These are phyloP conservation scores for Boloria euphrosyne DNA, from an alignment of 2,888 invertebrate species.

Conservation along the genomic window DNA sequence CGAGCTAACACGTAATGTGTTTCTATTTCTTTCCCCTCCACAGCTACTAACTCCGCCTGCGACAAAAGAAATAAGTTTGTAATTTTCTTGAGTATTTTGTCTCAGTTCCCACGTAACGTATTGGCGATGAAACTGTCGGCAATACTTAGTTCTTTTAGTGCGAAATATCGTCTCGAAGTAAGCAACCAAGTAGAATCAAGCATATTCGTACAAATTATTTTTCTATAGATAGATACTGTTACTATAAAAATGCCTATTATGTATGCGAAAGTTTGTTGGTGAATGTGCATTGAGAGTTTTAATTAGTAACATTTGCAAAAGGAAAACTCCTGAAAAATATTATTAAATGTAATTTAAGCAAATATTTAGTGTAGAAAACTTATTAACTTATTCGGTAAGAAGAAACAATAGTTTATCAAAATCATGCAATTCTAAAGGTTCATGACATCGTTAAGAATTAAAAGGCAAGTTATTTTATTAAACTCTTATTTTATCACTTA, in stretches of 20 bases:
- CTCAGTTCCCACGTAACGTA: not conserved
- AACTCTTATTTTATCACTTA: slow-evolving; percentile 34
- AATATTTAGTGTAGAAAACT: too few relatives aligned
- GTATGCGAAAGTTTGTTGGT: too few relatives aligned
- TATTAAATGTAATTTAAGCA: too few relatives aligned
- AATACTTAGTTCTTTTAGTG: not conserved
- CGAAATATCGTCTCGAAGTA: not conserved
- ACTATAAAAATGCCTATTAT: too few relatives aligned
- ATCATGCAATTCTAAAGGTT: not conserved
- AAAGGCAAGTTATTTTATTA: slow-evolving; percentile 13
- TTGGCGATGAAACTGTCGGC: not conserved
- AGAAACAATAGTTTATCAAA: too few relatives aligned
- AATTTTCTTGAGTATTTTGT: not conserved
- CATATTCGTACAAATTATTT: too few relatives aligned
- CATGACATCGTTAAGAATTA: not conserved
- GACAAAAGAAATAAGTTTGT: slow-evolving; percentile 13
- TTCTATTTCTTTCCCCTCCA: slow-evolving; percentile 87
- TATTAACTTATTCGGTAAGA: too few relatives aligned
- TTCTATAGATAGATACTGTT: too few relatives aligned
- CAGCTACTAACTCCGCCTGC: slow-evolving; percentile 86
- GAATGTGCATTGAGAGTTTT: too few relatives aligned
- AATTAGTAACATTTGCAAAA: too few relatives aligned
- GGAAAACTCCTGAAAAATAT: too few relatives aligned
- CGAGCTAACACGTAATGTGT: slow-evolving; percentile 86
- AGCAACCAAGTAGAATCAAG: not conserved